Base-by-base conservation (phyloP, 2,797 vertebrate species). In the Oreortyx pictus region DNA sequence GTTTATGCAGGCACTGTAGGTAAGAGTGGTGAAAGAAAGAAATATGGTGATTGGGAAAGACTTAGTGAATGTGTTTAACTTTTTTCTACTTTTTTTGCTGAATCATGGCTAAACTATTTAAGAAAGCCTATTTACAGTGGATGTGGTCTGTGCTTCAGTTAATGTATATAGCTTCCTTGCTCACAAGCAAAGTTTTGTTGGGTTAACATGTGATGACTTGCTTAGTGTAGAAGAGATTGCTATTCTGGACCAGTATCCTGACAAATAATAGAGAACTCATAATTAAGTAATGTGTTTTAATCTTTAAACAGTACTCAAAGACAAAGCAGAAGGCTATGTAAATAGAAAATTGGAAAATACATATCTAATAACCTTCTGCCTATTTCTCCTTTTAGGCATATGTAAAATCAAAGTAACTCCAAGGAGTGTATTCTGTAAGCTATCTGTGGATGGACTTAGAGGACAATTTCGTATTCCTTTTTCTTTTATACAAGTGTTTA, bases 101-200 rank as follows among this genome's bases (percentile, higher is more conserved):
- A 14, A 39, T 29, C 2, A 5, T 14, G 27, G 27, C 41, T 72
- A 25, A 68, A 17, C 15, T 29, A 90, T 86, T 82, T 78, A 52
- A 86, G 71, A 54, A 74, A 68, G 0, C 70, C 74, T 50, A 33
- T 64, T 82, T 60, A 43, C 70, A 82, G 96, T 89, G 66, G 49
- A 81, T 94, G 57, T 54, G 94, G 13, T 72, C 44, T 65, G 77
- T 65, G 76, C 65, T 95, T 91, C 83, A 50, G 60, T 89, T 76
- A 87, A 74, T 87, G 79, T 16, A 29, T 80, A 23, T 65, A 49
- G 61, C 24, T 89, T 35, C 20, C 13, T 22, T 64, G 64, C 64
- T 79, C 43, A 12, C 20, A 65, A 68, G 23, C 46, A 2, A 2
- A 5, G 6, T 60, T 13, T 11, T 78, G 50, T 31, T 31, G 59